A percentile compares a stretch with the other conserved stretches of the same genome.
These are phyloP conservation scores for Sphenodon punctatus DNA, from an alignment of 2,797 vertebrate genomes.

Conservation along the genomic window DNA sequence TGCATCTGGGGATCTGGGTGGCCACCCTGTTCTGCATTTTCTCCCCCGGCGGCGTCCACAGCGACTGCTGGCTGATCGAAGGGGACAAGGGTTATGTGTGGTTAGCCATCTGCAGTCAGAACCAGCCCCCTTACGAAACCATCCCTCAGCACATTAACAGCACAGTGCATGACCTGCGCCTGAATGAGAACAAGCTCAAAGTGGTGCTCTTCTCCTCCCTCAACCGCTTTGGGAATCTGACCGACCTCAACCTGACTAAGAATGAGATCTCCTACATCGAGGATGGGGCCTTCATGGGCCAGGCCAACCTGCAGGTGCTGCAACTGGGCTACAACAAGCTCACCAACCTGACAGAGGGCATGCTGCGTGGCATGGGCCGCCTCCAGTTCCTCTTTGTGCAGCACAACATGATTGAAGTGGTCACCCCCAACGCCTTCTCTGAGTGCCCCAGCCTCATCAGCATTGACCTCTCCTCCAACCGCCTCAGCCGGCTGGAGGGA, in stretches of 20 bases:
- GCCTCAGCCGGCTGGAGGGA: slow-evolving; percentile 90
- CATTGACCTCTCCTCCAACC: slow-evolving; percentile 97
- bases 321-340: slow-evolving; percentile 98
- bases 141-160: slow-evolving; percentile 99
- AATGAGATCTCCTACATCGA: slow-evolving; percentile 98
- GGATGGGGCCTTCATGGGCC: slow-evolving; percentile 95
- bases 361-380: slow-evolving; percentile 92
- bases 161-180: slow-evolving; percentile 94
- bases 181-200: slow-evolving; percentile 98
- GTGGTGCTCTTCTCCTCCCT: slow-evolving; percentile 94
- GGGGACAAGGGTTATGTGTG: slow-evolving; percentile 98
- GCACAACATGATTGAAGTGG: slow-evolving; percentile 96
- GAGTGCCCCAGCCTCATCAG: slow-evolving; percentile 96
- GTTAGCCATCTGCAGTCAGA: slow-evolving; percentile 99
- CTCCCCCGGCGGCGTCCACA: slow-evolving; percentile 71
- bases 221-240: slow-evolving; percentile 96
- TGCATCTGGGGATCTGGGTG: slow-evolving; percentile 77
- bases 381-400: slow-evolving; percentile 97
- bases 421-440: slow-evolving; percentile 91
- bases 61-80: slow-evolving; percentile 98
- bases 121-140: slow-evolving; percentile 97
- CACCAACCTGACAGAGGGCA: slow-evolving; percentile 95
- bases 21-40: slow-evolving; percentile 74
- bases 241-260: slow-evolving; percentile 98
- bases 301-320: slow-evolving; percentile 94